Percentiles rank a stretch among this genome's conserved stretches.
Evolutionary conservation across 1,140 invertebrate genomes (phyloP).

Genomic region (Coenobita brevimanus): DNA sequence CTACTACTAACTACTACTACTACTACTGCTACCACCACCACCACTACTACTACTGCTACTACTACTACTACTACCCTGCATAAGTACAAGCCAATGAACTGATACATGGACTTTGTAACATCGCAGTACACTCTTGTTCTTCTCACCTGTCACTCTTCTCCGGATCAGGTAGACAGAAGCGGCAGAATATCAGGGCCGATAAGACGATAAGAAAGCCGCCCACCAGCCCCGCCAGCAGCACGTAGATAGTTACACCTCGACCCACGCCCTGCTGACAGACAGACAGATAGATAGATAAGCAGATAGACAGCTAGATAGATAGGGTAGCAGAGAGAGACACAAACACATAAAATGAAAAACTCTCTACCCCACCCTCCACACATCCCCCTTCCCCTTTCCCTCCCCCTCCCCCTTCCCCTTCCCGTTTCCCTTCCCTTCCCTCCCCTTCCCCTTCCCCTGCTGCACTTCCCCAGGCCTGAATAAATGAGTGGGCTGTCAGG

Average conservation of each 20-base stretch:
- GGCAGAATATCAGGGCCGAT: slow-evolving; percentile 43
- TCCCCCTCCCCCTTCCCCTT: background rate
- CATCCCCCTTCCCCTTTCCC: too few relatives aligned
- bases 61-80: too few relatives aligned
- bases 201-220: slow-evolving; percentile 43
- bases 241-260: slow-evolving; percentile 54
- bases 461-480: too few relatives aligned
- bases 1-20: too few relatives aligned
- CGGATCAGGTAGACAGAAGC: slow-evolving; percentile 51
- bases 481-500: too few relatives aligned
- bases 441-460: background rate
- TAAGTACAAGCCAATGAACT: too few relatives aligned
- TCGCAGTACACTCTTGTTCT: too few relatives aligned
- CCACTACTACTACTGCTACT: too few relatives aligned
- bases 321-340: background rate
- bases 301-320: background rate
- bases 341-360: background rate
- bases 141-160: slow-evolving; percentile 49
- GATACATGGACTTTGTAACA: too few relatives aligned
- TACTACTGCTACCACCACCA: too few relatives aligned
- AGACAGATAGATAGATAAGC: too few relatives aligned
- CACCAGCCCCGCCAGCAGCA: slow-evolving; percentile 48
- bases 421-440: background rate
- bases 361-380: too few relatives aligned
- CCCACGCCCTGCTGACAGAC: slow-evolving; percentile 47